These are phyloP conservation scores for Poeciliopsis turrubarensis DNA, from an alignment of 2,113 vertebrate species.

Conservation along the genomic window DNA sequence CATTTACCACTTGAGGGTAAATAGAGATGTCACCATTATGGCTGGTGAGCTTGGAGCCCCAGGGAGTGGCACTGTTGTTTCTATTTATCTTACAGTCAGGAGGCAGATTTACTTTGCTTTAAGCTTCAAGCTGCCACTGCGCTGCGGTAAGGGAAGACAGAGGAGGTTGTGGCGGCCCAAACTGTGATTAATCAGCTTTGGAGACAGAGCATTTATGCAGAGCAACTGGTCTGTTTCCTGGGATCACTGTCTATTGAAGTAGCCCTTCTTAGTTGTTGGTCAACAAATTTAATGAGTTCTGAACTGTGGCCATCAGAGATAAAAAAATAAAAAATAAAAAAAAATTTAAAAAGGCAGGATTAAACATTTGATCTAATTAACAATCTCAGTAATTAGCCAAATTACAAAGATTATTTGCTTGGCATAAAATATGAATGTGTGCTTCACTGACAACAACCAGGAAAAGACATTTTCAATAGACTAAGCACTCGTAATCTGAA, in stretches of 20 bases:
- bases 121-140: slow-evolving; percentile 38
- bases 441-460: no score
- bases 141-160: slow-evolving; percentile 38
- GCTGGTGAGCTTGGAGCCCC: slow-evolving; percentile 50
- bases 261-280: no score
- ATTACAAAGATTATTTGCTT: no score
- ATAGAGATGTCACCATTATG: slow-evolving; percentile 37
- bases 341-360: no score
- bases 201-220: slow-evolving; percentile 34
- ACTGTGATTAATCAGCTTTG: slow-evolving; percentile 4
- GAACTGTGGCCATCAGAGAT: no score
- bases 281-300: no score
- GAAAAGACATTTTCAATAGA: no score
- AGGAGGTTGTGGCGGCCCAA: slow-evolving; percentile 33
- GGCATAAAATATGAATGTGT: no score
- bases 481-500: no score
- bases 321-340: no score
- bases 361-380: no score
- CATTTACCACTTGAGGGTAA: slow-evolving; percentile 27
- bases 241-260: background rate
- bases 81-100: slow-evolving; percentile 55
- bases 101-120: slow-evolving; percentile 28
- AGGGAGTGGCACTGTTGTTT: slow-evolving; percentile 43
- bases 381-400: no score
- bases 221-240: slow-evolving; percentile 18